Evolutionary conservation across 2,888 invertebrate species (phyloP), one percentile per base, ranked within the genome.

Genomic region (Priocnemis perturbator): DNA sequence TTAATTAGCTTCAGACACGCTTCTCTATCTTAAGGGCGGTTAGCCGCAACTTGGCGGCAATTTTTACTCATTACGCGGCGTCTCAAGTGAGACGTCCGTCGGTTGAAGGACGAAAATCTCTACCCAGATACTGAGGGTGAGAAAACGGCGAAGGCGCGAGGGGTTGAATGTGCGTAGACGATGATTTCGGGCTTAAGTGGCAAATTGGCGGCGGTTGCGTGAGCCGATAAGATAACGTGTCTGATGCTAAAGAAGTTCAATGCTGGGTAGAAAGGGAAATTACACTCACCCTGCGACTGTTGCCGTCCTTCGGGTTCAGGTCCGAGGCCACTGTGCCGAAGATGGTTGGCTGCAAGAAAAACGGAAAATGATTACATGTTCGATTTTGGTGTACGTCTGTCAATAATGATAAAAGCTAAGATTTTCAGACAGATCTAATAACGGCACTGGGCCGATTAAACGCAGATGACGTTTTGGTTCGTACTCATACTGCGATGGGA

Each of bases 291-390:
- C 92, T 90, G 89, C 92, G 88, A 86, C 91, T 92, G 81, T 91
- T 91, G 82, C 91, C 91, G 86, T 92, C 92, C 86, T 92, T 92
- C 45, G 92, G 92, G 69, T 91, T 92, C 73, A 91, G 90, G 82
- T 92, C 92, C 63, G 92, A 92, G 59, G 92, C 92, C 74, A 92
- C 92, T 20, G 92, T 92, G 67, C 93, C 93, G 83, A 92, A 92
- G 81, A 93, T 92, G 68, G 92, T 92, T 56, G 92, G 93, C 93
- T 93, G 88, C 82, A 90, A 92, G 86, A 87, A 85, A 85, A 87
- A 88, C 74, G 50, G 11, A 11, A 3, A 37, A 5, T 37, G 4
- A 26, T 26, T 26, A 26, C n/a, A n/a, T n/a, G n/a, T n/a, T n/a
- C n/a, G n/a, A n/a, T n/a, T n/a, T n/a, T n/a, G n/a, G n/a, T n/a